Evolutionary conservation across 2,797 vertebrate genomes (phyloP).

Genomic region (Onychomys torridus): DNA sequence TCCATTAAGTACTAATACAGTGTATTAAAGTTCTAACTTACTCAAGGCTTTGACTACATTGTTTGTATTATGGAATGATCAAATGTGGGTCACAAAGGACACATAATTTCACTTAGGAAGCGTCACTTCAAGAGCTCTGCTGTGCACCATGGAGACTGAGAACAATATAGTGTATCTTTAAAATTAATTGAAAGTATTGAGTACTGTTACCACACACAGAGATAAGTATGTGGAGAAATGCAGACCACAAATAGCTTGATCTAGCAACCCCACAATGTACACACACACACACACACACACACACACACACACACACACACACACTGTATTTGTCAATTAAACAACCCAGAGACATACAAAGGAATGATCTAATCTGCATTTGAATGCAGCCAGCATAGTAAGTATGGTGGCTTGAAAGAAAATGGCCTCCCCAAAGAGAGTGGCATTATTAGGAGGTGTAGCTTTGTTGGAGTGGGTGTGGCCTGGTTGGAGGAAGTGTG

Average conservation of each 20-base stretch:
- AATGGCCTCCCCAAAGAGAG: not conserved
- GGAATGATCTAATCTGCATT: not conserved
- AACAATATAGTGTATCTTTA: not conserved
- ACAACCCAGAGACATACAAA: not conserved
- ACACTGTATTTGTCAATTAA: not conserved
- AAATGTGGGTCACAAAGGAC: not conserved
- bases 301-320: no score
- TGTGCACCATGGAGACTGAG: not conserved
- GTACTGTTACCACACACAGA: not conserved
- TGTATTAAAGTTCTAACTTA: not conserved
- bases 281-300: not conserved
- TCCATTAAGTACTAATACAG: not conserved
- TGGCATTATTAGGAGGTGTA: not conserved
- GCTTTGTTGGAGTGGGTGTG: not conserved
- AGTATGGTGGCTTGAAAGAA: not conserved
- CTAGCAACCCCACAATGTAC: not conserved
- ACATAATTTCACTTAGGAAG: not conserved
- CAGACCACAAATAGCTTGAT: not conserved
- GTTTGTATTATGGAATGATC: not conserved
- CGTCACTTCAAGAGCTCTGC: not conserved
- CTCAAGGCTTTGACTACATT: not conserved
- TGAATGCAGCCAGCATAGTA: not conserved
- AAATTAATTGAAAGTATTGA: not conserved
- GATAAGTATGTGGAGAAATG: not conserved
- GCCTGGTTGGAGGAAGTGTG: not conserved